Evolutionary conservation across 2,797 vertebrate species (phyloP).

Genomic region (Sebastes kiyomatsui): DNA sequence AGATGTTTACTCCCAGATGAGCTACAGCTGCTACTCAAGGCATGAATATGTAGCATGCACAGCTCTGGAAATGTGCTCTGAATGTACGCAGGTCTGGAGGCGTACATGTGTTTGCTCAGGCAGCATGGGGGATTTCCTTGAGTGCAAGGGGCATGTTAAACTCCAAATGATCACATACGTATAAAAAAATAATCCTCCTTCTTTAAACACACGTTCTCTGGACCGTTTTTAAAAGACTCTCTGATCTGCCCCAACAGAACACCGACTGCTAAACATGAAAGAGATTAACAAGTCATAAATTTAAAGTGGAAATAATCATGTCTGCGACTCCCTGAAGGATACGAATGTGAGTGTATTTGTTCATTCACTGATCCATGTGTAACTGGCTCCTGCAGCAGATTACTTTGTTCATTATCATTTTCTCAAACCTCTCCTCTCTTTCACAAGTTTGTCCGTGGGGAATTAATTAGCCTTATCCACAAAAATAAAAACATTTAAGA

Average conservation of each 20-base stretch:
- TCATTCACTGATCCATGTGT: constrained; percentile 25
- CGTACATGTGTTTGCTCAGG: constrained; percentile 44
- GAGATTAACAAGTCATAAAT: constrained; percentile 63
- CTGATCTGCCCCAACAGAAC: constrained; percentile 23
- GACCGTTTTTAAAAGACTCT: constrained; percentile 34
- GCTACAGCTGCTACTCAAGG: constrained; percentile 53
- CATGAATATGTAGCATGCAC: constrained; percentile 60
- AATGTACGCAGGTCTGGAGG: constrained; percentile 21
- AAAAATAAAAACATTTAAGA: constrained; percentile 4
- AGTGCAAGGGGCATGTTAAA: constrained; percentile 48
- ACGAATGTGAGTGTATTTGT: constrained; percentile 23
- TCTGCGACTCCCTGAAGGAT: constrained; percentile 35
- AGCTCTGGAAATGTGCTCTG: constrained; percentile 68
- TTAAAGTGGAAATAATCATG: constrained; percentile 59
- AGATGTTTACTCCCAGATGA: constrained; percentile 76
- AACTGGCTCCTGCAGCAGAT: constrained; percentile 5
- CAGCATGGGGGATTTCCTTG: constrained; percentile 51
- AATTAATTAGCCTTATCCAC: constrained; percentile 3
- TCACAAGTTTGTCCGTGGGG: neutral
- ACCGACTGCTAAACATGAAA: constrained; percentile 52
- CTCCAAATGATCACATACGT: constrained; percentile 30
- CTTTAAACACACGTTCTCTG: constrained; percentile 54
- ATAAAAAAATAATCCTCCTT: constrained; percentile 5
- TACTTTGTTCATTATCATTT: constrained; percentile 8
- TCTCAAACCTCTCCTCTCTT: neutral